A percentile compares a stretch with the other conserved stretches of the same genome.
Conservation (phyloP, 2,888 invertebrate species). For the Diaperis boleti region DNA sequence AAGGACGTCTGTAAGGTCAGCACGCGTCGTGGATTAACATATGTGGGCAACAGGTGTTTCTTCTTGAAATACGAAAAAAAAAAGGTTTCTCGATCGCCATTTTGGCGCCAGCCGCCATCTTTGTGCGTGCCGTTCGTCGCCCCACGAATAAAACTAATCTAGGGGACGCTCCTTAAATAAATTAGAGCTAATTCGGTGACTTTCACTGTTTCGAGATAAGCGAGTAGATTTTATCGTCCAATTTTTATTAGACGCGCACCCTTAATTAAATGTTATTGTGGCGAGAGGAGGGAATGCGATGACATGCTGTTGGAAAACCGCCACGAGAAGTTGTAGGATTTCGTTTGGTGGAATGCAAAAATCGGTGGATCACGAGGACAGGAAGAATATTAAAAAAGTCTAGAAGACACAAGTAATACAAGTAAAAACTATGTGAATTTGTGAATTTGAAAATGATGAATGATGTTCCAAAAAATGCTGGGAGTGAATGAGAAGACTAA, state of each 20-base stretch:
- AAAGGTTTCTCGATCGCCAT: constrained; percentile 5
- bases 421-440: no score
- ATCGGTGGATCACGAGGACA: no score
- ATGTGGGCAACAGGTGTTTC: constrained; percentile 46
- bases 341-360: no score
- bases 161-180: constrained; percentile 35
- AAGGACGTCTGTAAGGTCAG: constrained; percentile 30
- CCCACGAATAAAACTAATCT: constrained; percentile 26
- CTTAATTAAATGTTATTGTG: constrained; percentile 32
- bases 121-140: background rate
- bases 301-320: background rate
- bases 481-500: no score
- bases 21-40: constrained; percentile 38
- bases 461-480: no score
- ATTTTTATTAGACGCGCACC: constrained; percentile 27
- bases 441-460: no score
- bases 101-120: background rate
- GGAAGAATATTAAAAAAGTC: no score
- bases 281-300: background rate
- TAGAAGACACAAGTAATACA: no score
- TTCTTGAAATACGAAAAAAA: background rate
- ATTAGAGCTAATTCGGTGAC: constrained; percentile 31
- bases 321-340: background rate
- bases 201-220: constrained; percentile 27
- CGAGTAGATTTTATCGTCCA: constrained; percentile 23